phyloP scores from a whole-genome alignment of 2,113 vertebrate species.

The Picathartes gymnocephalus region DNA sequence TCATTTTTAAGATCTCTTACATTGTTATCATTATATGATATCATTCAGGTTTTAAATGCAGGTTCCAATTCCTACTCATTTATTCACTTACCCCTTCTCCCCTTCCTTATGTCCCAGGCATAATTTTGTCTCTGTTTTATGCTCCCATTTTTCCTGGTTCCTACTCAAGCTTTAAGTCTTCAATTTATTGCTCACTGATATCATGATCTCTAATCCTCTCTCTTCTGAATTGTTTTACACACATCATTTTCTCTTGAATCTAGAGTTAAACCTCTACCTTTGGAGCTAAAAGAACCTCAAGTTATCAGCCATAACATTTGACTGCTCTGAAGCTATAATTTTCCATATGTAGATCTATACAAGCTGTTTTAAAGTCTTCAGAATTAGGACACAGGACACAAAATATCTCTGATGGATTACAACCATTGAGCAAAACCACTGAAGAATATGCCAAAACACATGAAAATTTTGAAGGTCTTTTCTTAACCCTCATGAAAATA shows the following conservation, averaged over 20 bases:
- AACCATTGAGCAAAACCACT: background rate
- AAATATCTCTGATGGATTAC: background rate
- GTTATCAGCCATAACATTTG: constrained; percentile 43
- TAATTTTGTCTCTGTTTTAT: background rate
- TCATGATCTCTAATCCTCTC: background rate
- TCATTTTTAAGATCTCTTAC: background rate
- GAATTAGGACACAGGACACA: background rate
- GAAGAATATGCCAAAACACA: background rate
- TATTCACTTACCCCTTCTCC: background rate
- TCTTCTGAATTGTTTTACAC: background rate
- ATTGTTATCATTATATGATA: background rate
- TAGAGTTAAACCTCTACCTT: background rate
- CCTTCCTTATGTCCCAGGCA: background rate
- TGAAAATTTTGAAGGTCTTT: background rate
- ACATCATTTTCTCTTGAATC: background rate
- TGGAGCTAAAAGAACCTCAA: background rate
- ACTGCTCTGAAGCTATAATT: background rate
- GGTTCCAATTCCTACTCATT: background rate
- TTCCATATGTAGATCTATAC: constrained; percentile 1
- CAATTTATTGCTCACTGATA: background rate
- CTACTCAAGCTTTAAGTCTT: background rate
- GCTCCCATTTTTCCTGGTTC: background rate
- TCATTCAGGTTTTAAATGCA: background rate
- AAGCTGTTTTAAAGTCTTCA: constrained; percentile 2
- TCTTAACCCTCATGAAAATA: background rate